phyloP scores from a whole-genome alignment of 2,797 vertebrate genomes.

The Syngnathus acus region DNA sequence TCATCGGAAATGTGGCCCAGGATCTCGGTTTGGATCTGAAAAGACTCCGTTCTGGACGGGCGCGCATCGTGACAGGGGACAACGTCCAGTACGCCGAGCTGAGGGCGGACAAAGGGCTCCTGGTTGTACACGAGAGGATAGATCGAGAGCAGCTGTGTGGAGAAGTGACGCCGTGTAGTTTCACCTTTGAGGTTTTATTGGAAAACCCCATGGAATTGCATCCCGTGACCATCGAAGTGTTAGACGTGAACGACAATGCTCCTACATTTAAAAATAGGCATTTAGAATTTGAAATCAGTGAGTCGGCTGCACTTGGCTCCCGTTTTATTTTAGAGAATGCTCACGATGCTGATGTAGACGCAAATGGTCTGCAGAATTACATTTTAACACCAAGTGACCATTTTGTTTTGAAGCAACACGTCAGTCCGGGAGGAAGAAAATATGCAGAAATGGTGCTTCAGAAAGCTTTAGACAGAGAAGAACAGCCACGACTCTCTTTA shows the following conservation, averaged over 20 bases:
- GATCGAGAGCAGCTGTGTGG: slow-evolving; percentile 62
- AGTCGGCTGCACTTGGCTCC: slow-evolving; percentile 32
- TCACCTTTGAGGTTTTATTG: slow-evolving; percentile 54
- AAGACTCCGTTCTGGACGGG: slow-evolving; percentile 48
- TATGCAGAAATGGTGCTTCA: slow-evolving; percentile 57
- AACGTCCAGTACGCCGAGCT: slow-evolving; percentile 50
- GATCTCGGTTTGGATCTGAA: slow-evolving; percentile 52
- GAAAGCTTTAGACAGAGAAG: slow-evolving; percentile 54
- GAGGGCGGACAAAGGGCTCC: slow-evolving; percentile 53
- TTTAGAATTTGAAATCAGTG: slow-evolving; percentile 54
- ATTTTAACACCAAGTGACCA: slow-evolving; percentile 36
- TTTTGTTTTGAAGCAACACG: slow-evolving; percentile 51
- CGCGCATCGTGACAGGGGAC: slow-evolving; percentile 53
- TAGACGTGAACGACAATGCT: slow-evolving; percentile 56
- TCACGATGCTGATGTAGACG: slow-evolving; percentile 49
- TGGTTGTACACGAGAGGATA: slow-evolving; percentile 60
- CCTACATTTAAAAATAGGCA: slow-evolving; percentile 44
- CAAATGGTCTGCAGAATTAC: slow-evolving; percentile 49
- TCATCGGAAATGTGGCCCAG: slow-evolving; percentile 51
- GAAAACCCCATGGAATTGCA: slow-evolving; percentile 59
- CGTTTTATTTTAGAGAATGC: slow-evolving; percentile 49
- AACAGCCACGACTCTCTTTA: slow-evolving; percentile 34
- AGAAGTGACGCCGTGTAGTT: slow-evolving; percentile 48
- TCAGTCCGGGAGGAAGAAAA: slow-evolving; percentile 43
- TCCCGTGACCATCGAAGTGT: slow-evolving; percentile 46